phyloP scores from a whole-genome alignment of 2,797 vertebrate genomes.

The Silurus lanzhouensis region DNA sequence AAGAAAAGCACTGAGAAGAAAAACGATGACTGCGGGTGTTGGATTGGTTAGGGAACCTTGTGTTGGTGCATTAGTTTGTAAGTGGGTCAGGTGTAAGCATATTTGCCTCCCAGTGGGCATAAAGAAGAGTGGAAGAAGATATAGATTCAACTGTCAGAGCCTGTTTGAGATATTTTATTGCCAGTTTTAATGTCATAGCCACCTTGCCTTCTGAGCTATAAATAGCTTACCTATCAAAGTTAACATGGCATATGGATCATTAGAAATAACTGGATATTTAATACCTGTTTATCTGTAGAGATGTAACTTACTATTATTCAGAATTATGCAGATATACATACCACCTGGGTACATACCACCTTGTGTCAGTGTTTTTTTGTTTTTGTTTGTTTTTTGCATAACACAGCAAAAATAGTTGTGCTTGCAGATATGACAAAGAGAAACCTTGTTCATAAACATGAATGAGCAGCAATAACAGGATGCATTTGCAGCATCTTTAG shows the following conservation, averaged over 20 bases:
- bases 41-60: constrained; percentile 16
- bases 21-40: not conserved
- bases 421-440: not conserved
- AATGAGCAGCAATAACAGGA: not conserved
- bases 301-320: not conserved
- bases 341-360: too few relatives aligned
- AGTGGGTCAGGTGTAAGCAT: constrained; percentile 47
- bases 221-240: not conserved
- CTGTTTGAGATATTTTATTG: not conserved
- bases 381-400: not conserved
- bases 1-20: not conserved
- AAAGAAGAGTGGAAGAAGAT: not conserved
- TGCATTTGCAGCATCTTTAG: not conserved
- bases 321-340: not conserved
- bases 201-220: too few relatives aligned
- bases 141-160: not conserved
- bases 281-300: not conserved
- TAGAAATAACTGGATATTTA: not conserved
- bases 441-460: not conserved
- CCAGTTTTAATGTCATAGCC: not conserved
- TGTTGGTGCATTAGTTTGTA: constrained; percentile 22
- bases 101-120: constrained; percentile 29
- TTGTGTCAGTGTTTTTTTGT: not conserved
- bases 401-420: not conserved
- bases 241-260: not conserved